Percentiles rank a stretch among this genome's conserved stretches.
Conservation (phyloP, 2,888 invertebrate genomes). For the Tenthredo livida region DNA sequence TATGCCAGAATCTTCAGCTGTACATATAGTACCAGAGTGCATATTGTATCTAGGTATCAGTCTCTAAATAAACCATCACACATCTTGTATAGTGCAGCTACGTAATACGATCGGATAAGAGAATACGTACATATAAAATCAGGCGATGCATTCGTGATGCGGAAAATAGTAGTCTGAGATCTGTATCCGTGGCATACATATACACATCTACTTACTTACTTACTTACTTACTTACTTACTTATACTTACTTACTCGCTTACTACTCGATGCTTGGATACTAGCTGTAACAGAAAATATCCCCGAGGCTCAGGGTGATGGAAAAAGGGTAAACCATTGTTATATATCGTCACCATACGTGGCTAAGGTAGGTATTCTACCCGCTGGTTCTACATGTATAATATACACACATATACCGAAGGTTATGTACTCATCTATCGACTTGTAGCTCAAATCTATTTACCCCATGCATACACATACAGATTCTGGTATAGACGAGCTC, state of each 20-base stretch:
- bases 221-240: neutral
- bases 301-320: neutral
- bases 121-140: neutral
- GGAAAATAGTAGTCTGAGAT: neutral
- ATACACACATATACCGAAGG: neutral
- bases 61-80: constrained; percentile 22
- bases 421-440: constrained; percentile 9
- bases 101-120: neutral
- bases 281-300: neutral
- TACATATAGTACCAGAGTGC: neutral
- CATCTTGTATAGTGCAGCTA: neutral
- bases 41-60: neutral
- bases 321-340: constrained; percentile 8
- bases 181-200: neutral
- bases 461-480: neutral
- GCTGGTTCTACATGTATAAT: neutral
- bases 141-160: neutral
- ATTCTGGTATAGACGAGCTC: neutral
- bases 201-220: neutral
- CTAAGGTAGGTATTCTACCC: neutral
- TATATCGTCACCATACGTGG: constrained; percentile 10
- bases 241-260: neutral
- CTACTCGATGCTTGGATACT: neutral
- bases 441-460: constrained; percentile 21
- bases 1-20: neutral